Percentiles rank a stretch among this genome's conserved stretches.
Conservation (phyloP, 2,888 invertebrate species). For the Junonia oenone region DNA sequence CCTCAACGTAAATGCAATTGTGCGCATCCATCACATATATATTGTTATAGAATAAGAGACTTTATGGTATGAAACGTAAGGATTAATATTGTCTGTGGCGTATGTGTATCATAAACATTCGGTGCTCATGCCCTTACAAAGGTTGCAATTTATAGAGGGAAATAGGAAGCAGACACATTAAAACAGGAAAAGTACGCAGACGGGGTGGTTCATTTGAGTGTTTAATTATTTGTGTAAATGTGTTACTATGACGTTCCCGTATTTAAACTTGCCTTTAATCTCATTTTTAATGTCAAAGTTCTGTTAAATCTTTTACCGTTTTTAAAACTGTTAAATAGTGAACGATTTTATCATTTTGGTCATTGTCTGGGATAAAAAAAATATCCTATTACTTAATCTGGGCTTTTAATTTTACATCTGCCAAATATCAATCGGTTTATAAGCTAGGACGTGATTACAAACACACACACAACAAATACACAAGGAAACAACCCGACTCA, state of each 20-base stretch:
- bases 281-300: background rate
- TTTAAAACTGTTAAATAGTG: too few relatives aligned
- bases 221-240: slow-evolving; percentile 19
- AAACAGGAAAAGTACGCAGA: slow-evolving; percentile 18
- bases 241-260: background rate
- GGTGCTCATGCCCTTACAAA: slow-evolving; percentile 29
- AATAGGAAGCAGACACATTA: slow-evolving; percentile 23
- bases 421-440: too few relatives aligned
- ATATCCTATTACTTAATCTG: too few relatives aligned
- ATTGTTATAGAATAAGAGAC: background rate
- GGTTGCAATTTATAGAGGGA: slow-evolving; percentile 33
- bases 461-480: too few relatives aligned
- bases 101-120: slow-evolving; percentile 30
- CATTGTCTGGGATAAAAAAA: too few relatives aligned
- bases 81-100: background rate
- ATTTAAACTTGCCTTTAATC: background rate
- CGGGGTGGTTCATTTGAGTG: slow-evolving; percentile 32
- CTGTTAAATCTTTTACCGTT: background rate
- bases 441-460: too few relatives aligned
- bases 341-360: too few relatives aligned
- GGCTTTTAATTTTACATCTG: too few relatives aligned
- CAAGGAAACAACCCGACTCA: too few relatives aligned
- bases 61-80: background rate
- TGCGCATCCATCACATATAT: background rate
- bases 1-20: slow-evolving; percentile 1